phyloP scores from a whole-genome alignment of 53 echinoderm and acorn worm species.

The Echinarachnius parma region DNA sequence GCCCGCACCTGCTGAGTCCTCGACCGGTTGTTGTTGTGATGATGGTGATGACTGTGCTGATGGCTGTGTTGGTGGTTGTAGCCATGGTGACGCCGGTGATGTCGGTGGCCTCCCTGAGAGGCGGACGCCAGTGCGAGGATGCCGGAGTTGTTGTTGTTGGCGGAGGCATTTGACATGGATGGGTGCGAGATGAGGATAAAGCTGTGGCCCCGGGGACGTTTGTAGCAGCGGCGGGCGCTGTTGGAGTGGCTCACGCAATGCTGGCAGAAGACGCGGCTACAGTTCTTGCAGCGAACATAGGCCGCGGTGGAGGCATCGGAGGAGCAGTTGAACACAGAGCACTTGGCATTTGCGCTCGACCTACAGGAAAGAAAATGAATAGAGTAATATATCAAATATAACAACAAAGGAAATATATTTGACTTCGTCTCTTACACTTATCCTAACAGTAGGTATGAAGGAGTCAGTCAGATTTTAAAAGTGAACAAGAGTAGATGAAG shows the following conservation, averaged over 20 bases:
- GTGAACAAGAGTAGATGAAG: no score
- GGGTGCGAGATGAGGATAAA: slow-evolving; percentile 52
- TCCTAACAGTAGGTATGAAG: no score
- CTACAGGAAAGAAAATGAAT: no score
- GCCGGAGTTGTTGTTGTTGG: slow-evolving; percentile 35
- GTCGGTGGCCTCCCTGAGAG: slow-evolving; percentile 4
- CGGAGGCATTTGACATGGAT: slow-evolving; percentile 9
- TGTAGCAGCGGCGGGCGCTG: slow-evolving; percentile 83
- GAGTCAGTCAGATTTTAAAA: no score
- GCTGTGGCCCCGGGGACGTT: slow-evolving; percentile 78
- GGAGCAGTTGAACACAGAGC: slow-evolving; percentile 75
- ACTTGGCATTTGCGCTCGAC: slow-evolving; percentile 41
- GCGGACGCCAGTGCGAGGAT: not conserved
- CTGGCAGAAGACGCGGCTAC: slow-evolving; percentile 72
- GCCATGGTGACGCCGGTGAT: slow-evolving; percentile 26
- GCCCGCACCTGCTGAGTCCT: slow-evolving; percentile 30
- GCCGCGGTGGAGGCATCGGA: slow-evolving; percentile 37
- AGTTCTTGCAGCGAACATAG: slow-evolving; percentile 74
- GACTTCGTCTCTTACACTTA: no score
- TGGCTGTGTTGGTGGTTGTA: slow-evolving; percentile 1
- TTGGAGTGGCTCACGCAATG: slow-evolving; percentile 64
- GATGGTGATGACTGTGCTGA: slow-evolving; percentile 29
- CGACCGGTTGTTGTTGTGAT: slow-evolving; percentile 26
- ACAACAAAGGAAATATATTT: no score
- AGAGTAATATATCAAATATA: no score